phyloP scores from a whole-genome alignment of 2,797 vertebrate species.

The Xenentodon cancila region DNA sequence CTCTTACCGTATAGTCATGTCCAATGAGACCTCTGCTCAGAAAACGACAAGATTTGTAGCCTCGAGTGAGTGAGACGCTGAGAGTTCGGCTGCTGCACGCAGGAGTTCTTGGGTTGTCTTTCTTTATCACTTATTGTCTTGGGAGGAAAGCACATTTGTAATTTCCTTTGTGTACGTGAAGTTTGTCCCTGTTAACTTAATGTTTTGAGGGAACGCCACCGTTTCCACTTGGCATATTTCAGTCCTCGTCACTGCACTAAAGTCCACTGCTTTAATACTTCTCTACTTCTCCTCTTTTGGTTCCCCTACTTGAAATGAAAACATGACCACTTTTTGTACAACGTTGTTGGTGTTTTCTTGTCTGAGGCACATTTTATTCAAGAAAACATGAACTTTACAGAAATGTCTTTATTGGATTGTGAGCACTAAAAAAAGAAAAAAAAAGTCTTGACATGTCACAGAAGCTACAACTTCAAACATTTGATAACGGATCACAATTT shows the following conservation, averaged over 20 bases:
- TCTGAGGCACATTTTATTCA: neutral
- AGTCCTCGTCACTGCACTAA: neutral
- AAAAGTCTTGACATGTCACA: conserved; percentile 15
- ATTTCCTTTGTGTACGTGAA: conserved; percentile 33
- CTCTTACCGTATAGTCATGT: conserved; percentile 13
- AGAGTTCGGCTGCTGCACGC: neutral
- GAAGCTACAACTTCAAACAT: conserved; percentile 13
- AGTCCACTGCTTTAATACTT: conserved; percentile 7
- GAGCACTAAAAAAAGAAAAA: neutral
- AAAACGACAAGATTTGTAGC: conserved; percentile 22
- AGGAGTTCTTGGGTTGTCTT: conserved; percentile 8
- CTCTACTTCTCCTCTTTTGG: conserved; percentile 61
- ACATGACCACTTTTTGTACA: neutral
- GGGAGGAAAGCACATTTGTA: conserved; percentile 20
- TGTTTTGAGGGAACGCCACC: conserved; percentile 22
- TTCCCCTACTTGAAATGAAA: neutral
- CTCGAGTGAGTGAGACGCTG: conserved; percentile 16
- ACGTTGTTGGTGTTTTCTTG: neutral
- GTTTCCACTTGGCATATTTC: conserved; percentile 20
- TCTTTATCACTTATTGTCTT: conserved; percentile 35
- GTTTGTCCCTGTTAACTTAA: conserved; percentile 17
- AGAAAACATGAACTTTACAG: conserved; percentile 21
- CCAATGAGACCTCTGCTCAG: conserved; percentile 18
- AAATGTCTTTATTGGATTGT: conserved; percentile 48
- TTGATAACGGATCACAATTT: conserved; percentile 40